A percentile compares a stretch with the other conserved stretches of the same genome.
Evolutionary conservation across 1,140 invertebrate species (phyloP).

Genomic region (Trichonephila clavata): DNA sequence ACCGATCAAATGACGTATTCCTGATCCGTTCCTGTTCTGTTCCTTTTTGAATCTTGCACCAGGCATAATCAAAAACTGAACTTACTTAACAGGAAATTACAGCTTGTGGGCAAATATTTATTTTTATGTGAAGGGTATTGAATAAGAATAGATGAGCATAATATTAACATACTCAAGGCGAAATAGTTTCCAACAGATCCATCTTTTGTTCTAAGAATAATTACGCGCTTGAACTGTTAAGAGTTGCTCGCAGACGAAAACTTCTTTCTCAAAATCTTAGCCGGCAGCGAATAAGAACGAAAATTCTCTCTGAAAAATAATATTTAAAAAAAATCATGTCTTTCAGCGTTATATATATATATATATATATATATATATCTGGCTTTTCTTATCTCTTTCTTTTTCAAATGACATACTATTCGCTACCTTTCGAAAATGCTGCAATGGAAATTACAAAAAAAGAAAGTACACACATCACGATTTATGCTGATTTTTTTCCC

Average conservation of each 20-base stretch:
- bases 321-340: too few relatives aligned
- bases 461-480: too few relatives aligned
- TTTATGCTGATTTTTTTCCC: too few relatives aligned
- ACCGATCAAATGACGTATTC: background rate
- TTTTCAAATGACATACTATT: too few relatives aligned
- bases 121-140: background rate
- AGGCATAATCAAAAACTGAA: background rate
- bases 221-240: background rate
- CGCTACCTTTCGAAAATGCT: too few relatives aligned
- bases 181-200: background rate
- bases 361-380: too few relatives aligned
- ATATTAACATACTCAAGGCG: background rate
- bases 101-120: background rate
- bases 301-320: too few relatives aligned
- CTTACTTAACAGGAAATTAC: slow-evolving; percentile 2
- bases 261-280: background rate
- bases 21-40: background rate
- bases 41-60: background rate
- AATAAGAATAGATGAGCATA: background rate
- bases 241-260: background rate
- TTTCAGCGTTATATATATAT: too few relatives aligned
- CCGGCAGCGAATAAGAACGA: background rate
- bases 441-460: too few relatives aligned
- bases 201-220: background rate
- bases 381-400: too few relatives aligned